Evolutionary conservation across 2,888 invertebrate species (phyloP).

Genomic region (Drosophila mulleri): DNA sequence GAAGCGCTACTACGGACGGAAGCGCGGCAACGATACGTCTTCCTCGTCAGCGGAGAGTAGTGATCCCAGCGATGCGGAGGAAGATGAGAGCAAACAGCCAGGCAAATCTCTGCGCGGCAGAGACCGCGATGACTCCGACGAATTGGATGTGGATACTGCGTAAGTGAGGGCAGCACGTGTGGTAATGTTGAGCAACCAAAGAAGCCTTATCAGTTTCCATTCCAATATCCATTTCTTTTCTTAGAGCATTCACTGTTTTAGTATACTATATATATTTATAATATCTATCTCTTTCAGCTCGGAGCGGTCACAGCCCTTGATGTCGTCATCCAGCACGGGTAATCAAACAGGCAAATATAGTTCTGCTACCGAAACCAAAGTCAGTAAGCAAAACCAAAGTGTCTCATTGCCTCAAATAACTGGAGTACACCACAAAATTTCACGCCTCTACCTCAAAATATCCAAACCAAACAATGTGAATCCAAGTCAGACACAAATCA

Average conservation of each 20-base stretch:
- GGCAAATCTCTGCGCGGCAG: slow-evolving; percentile 50
- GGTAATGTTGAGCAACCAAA: slow-evolving; percentile 78
- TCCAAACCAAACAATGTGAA: slow-evolving; percentile 43
- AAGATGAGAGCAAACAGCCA: slow-evolving; percentile 34
- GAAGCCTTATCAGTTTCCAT: slow-evolving; percentile 1
- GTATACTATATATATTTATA: background rate
- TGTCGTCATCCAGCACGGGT: slow-evolving; percentile 80
- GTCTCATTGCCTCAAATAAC: slow-evolving; percentile 74
- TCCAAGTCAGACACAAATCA: slow-evolving; percentile 38
- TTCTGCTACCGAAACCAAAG: slow-evolving; percentile 93
- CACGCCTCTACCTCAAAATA: slow-evolving; percentile 62
- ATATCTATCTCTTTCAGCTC: slow-evolving; percentile 66
- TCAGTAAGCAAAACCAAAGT: slow-evolving; percentile 95
- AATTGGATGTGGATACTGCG: slow-evolving; percentile 83
- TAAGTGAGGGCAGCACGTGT: slow-evolving; percentile 70
- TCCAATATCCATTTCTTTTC: background rate
- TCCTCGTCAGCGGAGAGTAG: slow-evolving; percentile 79
- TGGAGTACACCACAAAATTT: slow-evolving; percentile 77
- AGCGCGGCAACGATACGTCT: slow-evolving; percentile 86
- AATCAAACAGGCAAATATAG: slow-evolving; percentile 85
- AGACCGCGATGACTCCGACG: slow-evolving; percentile 82
- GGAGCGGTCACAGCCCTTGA: slow-evolving; percentile 85
- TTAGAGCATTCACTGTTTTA: background rate
- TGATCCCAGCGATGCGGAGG: slow-evolving; percentile 71
- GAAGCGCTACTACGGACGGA: slow-evolving; percentile 87